phyloP scores from a whole-genome alignment of 2,888 invertebrate species.

The Melanargia galathea region DNA sequence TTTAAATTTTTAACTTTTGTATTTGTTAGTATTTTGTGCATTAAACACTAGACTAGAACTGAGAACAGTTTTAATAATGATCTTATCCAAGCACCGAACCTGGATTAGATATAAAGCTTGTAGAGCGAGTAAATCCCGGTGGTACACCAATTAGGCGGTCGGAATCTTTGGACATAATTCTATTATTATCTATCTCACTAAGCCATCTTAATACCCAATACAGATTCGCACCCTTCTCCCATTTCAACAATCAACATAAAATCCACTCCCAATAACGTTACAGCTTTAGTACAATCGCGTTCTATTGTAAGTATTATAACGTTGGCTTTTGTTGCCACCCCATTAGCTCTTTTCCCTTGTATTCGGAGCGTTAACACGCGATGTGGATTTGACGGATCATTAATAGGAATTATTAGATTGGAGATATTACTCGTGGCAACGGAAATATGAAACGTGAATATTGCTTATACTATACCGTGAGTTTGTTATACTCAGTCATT shows the following conservation, averaged over 20 bases:
- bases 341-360: constrained; percentile 30
- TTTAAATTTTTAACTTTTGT: no score
- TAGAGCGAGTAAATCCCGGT: neutral
- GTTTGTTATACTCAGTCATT: neutral
- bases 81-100: no score
- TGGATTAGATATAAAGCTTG: no score
- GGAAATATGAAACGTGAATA: constrained; percentile 1
- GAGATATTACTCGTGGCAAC: constrained; percentile 2
- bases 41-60: no score
- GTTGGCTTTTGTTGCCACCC: constrained; percentile 38
- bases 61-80: no score
- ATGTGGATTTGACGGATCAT: constrained; percentile 28
- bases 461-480: neutral
- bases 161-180: neutral
- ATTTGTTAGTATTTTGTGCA: no score
- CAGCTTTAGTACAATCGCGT: constrained; percentile 35
- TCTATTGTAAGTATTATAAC: constrained; percentile 32
- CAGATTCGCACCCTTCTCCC: constrained; percentile 23
- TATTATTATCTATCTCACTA: neutral
- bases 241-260: constrained; percentile 31
- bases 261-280: constrained; percentile 38
- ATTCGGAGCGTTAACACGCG: constrained; percentile 33
- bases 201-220: neutral
- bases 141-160: neutral
- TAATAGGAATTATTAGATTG: constrained; percentile 26